Conservation (phyloP, 2,113 vertebrate species). For the Leucopsar rothschildi region DNA sequence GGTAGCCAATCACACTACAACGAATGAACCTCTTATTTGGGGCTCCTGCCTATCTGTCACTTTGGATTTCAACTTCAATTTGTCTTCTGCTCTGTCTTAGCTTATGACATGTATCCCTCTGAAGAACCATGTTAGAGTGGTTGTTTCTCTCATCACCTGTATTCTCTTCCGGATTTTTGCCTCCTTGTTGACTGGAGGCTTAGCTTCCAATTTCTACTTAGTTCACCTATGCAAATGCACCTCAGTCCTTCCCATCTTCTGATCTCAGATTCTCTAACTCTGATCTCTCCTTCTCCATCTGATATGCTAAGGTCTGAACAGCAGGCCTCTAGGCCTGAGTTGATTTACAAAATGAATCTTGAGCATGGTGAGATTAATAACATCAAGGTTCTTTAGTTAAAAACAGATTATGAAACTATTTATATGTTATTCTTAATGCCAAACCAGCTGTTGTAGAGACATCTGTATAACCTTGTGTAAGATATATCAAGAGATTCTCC, state of each 20-base stretch:
- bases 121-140: not conserved
- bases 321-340: not conserved
- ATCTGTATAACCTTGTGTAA: not conserved
- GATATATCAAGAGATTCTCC: not conserved
- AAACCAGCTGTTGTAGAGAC: not conserved
- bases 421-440: not conserved
- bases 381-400: not conserved
- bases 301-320: not conserved
- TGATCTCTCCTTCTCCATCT: not conserved
- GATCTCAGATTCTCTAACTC: not conserved
- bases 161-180: not conserved
- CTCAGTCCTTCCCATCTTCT: not conserved
- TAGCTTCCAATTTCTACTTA: not conserved
- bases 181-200: not conserved
- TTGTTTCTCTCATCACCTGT: not conserved
- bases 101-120: not conserved
- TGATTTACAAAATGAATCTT: not conserved
- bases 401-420: not conserved
- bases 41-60: not conserved
- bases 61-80: fast-evolving
- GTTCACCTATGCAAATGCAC: fast-evolving
- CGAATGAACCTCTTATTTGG: not conserved
- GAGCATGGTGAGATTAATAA: not conserved
- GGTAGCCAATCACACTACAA: not conserved
- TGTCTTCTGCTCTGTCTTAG: not conserved